Evolutionary conservation across 1,140 invertebrate genomes (phyloP), one percentile per base, ranked within the genome.

Genomic region (Polypedilum vanderplanki): DNA sequence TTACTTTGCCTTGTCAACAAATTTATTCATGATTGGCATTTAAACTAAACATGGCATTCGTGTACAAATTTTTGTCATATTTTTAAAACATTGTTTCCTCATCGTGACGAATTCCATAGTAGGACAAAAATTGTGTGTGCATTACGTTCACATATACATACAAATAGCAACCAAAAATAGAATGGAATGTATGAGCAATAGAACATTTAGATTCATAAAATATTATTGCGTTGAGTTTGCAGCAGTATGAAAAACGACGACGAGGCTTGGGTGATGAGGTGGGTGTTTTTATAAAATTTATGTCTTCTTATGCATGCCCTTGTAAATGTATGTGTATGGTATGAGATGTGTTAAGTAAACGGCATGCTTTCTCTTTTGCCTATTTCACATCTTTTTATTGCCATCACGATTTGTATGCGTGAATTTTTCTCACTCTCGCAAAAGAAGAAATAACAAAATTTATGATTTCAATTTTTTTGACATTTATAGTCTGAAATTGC

Each of bases 131-230:
- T 33, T 33, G 24, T 33, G 24, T 33, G 24, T 33, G 5, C 24
- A 33, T 33, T 33, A 33, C 24, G 5, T 5, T 3, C 2, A 33
- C 24, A 33, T 12, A 12, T 57, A 12, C 46, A 57, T n/a, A 57
- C 15, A 57, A 15, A n/a, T 46, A 12, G n/a, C 46, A 57, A 57
- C 4, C 46, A 12, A 46, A 46, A 46, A 46, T 5, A 33, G 24
- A 33, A 33, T 33, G 24, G 24, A 33, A 15, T 8, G 41, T 46
- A 57, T n/a, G 46, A 57, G 46, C 46, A 0, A 15, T 57, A 57
- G 46, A 57, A 57, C 15, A n/a, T 57, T 57, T 57, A 18, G 18
- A 70, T 70, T 70, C 65, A 70, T 70, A 70, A 70, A 70, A 70
- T 70, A 70, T 70, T 70, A 70, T 70, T 70, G 65, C 65, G 65